A percentile compares a stretch with the other conserved stretches of the same genome.
Conservation (phyloP, 2,797 vertebrate species). For the Notamacropus eugenii region DNA sequence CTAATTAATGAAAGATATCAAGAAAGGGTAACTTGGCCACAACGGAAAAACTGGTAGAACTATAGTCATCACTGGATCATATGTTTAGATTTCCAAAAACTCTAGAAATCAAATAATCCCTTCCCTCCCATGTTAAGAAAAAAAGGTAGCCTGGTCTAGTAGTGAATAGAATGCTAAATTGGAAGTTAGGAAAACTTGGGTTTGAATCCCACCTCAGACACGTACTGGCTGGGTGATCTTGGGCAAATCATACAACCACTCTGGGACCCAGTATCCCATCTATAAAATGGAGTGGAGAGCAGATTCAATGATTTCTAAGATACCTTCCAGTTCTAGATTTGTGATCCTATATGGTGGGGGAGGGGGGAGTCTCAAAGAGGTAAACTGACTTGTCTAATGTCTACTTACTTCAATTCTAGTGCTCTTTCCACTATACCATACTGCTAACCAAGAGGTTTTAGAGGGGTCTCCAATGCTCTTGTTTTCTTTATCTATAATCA, state of each 20-base stretch:
- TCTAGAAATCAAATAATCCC: not conserved
- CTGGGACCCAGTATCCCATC: not conserved
- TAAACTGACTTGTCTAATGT: not conserved
- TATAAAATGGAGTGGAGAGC: not conserved
- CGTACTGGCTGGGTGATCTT: not conserved
- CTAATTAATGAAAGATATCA: not conserved
- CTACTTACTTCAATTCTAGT: not conserved
- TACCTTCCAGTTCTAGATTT: not conserved
- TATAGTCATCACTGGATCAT: not conserved
- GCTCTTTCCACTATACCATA: not conserved
- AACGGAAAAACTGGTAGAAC: not conserved
- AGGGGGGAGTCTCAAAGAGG: not conserved
- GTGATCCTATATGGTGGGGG: not conserved
- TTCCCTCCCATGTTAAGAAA: not conserved
- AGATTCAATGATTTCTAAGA: not conserved
- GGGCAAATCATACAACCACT: not conserved
- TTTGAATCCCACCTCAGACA: not conserved
- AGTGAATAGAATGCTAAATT: not conserved
- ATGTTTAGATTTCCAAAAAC: not conserved
- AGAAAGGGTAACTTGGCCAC: not conserved
- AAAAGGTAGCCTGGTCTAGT: not conserved
- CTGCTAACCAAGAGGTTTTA: not conserved
- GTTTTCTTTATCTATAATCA: not conserved
- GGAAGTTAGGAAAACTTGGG: not conserved
- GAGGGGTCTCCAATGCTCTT: not conserved